Conservation (phyloP, 2,113 vertebrate species). For the Chloroceryle aenea region DNA sequence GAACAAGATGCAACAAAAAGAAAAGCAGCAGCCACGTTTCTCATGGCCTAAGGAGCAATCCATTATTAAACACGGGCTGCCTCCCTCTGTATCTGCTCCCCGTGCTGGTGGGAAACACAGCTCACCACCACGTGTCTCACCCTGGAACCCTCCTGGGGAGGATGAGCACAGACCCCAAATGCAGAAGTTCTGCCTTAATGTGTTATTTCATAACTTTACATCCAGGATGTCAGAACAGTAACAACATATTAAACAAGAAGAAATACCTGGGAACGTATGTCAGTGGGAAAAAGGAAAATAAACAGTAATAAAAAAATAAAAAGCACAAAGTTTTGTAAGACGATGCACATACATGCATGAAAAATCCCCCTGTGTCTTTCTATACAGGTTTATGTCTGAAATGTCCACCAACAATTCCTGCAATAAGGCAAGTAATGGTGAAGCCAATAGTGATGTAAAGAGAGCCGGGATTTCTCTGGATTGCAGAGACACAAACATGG, state of each 20-base stretch:
- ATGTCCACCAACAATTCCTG: neutral
- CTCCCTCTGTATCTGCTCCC: neutral
- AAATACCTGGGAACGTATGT: neutral
- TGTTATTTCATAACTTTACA: neutral
- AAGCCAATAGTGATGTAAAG: neutral
- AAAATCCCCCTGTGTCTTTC: neutral
- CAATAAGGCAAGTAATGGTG: neutral
- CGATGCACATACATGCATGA: neutral
- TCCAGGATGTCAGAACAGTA: neutral
- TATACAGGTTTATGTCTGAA: neutral
- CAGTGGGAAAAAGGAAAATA: neutral
- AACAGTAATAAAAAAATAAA: too few relatives aligned
- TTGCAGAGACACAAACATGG: neutral
- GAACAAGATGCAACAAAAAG: neutral
- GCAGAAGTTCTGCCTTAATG: neutral
- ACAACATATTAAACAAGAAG: neutral
- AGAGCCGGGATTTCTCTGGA: neutral
- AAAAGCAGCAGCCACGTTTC: neutral
- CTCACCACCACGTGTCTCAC: neutral
- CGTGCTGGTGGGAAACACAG: neutral
- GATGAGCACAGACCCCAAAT: neutral
- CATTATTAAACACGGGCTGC: accelerated
- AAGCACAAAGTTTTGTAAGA: neutral
- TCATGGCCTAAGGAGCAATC: neutral
- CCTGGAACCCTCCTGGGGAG: neutral